Evolutionary conservation across 2,113 vertebrate species (phyloP), one percentile per base, ranked within the genome.

Genomic region (Oreochromis tanganicae): DNA sequence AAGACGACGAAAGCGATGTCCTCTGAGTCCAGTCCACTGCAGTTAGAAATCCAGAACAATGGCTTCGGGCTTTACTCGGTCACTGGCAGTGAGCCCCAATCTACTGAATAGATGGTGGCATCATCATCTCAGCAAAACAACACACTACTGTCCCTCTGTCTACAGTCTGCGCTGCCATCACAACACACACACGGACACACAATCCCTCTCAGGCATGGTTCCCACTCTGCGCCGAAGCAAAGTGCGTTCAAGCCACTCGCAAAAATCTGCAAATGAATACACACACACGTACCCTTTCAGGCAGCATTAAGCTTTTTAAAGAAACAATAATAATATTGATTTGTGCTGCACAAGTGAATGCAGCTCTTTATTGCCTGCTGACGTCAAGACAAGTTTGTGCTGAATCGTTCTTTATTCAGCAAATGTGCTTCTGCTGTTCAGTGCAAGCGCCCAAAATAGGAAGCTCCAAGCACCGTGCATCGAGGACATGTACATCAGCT

Each of bases 91-190:
- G 46, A 61, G 86, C 87, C 82, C 85, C 24, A 27, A 14, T 81
- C 41, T 12, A 89, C 94, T 90, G 91, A 93, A 91, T 93, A 88
- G 88, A 90, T 14, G 73, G 80, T 89, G 89, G 86, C 93, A 91
- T 91, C 93, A 94, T 92, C 89, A 90, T 90, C 88, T 87, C 56
- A 29, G 78, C 27, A 5, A 83, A 91, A 94, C 94, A 95, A 95
- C 84, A 80, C 87, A 48, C 89, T 56, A 93, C 93, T 93, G 92
- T 93, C 56, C 56, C 52, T 54, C 55, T 16, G 87, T 87, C 87
- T 85, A 63, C 66, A 84, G 89, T 89, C 90, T 93, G 73, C 2
- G 2, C 85, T 52, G n/a, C 92, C 85, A 75, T 85, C 87, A 91
- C 79, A 93, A 88, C 91, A 91, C 85, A 83, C 84, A 84, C 16